These are phyloP conservation scores for Mormyrus iriodes DNA, from an alignment of 2,113 vertebrate species.

Conservation along the genomic window DNA sequence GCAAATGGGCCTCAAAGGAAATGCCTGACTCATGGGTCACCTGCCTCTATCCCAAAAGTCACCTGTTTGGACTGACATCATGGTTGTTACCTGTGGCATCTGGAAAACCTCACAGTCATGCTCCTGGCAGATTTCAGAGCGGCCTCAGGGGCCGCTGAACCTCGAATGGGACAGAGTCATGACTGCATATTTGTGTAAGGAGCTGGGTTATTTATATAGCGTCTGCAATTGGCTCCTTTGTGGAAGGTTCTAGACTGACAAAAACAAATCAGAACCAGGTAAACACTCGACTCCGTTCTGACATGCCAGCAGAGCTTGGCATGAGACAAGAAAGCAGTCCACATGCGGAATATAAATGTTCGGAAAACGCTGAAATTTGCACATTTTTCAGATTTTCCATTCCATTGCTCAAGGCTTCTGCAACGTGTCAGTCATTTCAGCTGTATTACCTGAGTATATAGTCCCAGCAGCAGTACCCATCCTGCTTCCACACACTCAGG, in stretches of 20 bases:
- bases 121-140: not conserved
- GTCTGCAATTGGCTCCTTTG: not conserved
- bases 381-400: slow-evolving; percentile 5
- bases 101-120: not conserved
- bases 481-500: not conserved
- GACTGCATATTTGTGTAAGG: not conserved
- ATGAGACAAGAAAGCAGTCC: not conserved
- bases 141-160: not conserved
- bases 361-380: slow-evolving; percentile 5
- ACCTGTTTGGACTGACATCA: slow-evolving; percentile 8
- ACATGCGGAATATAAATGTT: slow-evolving; percentile 1
- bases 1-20: not conserved
- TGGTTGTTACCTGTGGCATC: slow-evolving; percentile 1
- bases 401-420: not conserved
- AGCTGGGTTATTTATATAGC: not conserved
- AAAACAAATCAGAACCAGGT: not conserved
- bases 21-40: not conserved
- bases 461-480: not conserved
- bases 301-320: not conserved
- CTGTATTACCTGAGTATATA: not conserved
- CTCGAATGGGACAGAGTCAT: not conserved
- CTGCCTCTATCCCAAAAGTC: not conserved
- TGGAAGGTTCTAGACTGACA: not conserved
- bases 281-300: not conserved
- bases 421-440: not conserved